Percentiles rank a stretch among this genome's conserved stretches.
phyloP scores from a whole-genome alignment of 2,113 vertebrate genomes.

The Rhizomys pruinosus region DNA sequence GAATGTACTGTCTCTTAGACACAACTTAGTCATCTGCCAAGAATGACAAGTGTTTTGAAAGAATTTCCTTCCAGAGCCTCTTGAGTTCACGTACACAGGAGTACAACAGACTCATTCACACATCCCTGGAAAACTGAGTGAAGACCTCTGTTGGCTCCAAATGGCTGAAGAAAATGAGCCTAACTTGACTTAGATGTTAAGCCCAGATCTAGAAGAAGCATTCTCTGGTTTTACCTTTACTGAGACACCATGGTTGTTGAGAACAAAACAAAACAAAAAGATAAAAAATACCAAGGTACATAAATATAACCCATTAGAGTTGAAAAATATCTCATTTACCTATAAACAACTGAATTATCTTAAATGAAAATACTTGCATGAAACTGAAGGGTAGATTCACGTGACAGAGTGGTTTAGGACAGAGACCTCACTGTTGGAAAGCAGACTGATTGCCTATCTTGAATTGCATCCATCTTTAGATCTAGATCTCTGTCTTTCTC shows the following conservation, averaged over 20 bases:
- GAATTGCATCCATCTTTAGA: not conserved
- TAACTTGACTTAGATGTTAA: not conserved
- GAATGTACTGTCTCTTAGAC: not conserved
- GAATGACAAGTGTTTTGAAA: slow-evolving; percentile 30
- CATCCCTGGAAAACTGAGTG: not conserved
- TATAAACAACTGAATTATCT: not conserved
- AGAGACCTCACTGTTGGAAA: not conserved
- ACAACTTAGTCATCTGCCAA: not conserved
- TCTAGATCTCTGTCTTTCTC: not conserved
- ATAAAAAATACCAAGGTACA: not conserved
- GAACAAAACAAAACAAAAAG: not conserved
- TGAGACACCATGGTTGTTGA: not conserved
- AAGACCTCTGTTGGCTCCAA: not conserved
- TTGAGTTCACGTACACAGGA: not conserved
- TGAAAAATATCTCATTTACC: not conserved
- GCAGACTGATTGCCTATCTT: not conserved
- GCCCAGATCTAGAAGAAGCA: not conserved
- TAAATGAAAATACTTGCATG: not conserved
- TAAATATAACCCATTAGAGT: not conserved
- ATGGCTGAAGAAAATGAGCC: not conserved
- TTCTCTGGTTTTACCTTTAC: not conserved
- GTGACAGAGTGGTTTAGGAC: not conserved
- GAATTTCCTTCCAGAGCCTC: slow-evolving; percentile 19
- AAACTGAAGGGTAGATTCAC: not conserved
- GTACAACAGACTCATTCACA: not conserved